These are phyloP conservation scores for Sepioteuthis lessoniana DNA, from an alignment of 2,888 invertebrate species.

Conservation along the genomic window DNA sequence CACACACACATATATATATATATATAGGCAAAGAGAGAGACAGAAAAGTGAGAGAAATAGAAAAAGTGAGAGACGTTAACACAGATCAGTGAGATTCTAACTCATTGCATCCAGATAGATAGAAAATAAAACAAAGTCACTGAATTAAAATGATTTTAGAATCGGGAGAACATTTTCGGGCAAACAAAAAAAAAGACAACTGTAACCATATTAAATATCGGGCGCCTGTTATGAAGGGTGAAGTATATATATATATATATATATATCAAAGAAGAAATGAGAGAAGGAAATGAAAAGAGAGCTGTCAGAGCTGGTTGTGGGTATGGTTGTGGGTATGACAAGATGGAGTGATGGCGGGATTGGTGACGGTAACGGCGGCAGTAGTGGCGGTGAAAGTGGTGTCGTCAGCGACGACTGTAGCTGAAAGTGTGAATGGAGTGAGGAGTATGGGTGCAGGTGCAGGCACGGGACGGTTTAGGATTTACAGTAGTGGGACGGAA, in stretches of 20 bases:
- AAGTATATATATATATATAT: background rate
- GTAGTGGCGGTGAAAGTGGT: background rate
- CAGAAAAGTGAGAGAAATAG: too few relatives aligned
- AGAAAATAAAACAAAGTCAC: background rate
- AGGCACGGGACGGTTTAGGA: background rate
- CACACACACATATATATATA: too few relatives aligned
- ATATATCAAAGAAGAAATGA: background rate
- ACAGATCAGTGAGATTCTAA: too few relatives aligned
- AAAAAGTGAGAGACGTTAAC: too few relatives aligned
- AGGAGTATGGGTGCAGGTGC: background rate
- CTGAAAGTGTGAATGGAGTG: background rate
- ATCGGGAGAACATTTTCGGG: background rate
- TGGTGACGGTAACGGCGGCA: background rate
- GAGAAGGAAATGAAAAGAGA: slow-evolving; percentile 2
- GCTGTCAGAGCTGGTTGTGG: background rate
- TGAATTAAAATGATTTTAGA: background rate
- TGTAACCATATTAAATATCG: background rate
- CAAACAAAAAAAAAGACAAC: background rate
- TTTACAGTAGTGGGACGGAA: slow-evolving; percentile 15
- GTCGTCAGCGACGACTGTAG: slow-evolving; percentile 14
- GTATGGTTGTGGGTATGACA: too few relatives aligned
- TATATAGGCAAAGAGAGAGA: too few relatives aligned
- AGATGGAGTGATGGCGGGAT: too few relatives aligned
- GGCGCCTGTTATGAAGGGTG: background rate
- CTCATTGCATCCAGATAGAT: too few relatives aligned